phyloP scores from a whole-genome alignment of 2,888 invertebrate genomes.

The Sicus ferrugineus region DNA sequence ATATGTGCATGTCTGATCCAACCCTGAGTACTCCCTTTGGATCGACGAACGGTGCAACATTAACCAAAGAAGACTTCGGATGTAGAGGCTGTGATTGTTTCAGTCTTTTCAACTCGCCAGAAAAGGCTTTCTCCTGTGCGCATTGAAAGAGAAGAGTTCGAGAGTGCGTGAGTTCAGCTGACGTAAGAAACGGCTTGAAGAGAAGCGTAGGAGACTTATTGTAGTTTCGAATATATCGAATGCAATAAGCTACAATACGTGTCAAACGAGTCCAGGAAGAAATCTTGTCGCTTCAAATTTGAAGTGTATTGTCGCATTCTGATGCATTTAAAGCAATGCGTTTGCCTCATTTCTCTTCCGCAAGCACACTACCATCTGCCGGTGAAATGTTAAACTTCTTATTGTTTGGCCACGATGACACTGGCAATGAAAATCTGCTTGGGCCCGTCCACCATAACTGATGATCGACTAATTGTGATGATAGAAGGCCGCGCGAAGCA shows the following conservation, averaged over 20 bases:
- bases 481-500: constrained; percentile 40
- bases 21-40: background rate
- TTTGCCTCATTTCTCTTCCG: background rate
- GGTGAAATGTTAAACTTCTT: background rate
- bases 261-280: constrained; percentile 7
- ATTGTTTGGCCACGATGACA: background rate
- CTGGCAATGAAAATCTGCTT: background rate
- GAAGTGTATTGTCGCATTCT: background rate
- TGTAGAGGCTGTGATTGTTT: background rate
- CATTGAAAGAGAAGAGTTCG: no score
- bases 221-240: background rate
- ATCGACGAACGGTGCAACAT: background rate
- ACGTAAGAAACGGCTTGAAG: background rate
- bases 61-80: background rate
- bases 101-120: background rate
- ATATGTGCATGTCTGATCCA: background rate
- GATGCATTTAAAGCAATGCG: background rate
- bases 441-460: constrained; percentile 41
- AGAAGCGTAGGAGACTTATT: background rate
- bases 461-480: constrained; percentile 28
- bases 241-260: constrained; percentile 1
- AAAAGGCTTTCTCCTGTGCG: background rate
- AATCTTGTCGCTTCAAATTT: background rate
- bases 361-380: background rate
- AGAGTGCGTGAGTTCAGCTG: background rate